These are phyloP conservation scores for Danio albolineatus DNA, from an alignment of 2,797 vertebrate genomes.

Conservation along the genomic window DNA sequence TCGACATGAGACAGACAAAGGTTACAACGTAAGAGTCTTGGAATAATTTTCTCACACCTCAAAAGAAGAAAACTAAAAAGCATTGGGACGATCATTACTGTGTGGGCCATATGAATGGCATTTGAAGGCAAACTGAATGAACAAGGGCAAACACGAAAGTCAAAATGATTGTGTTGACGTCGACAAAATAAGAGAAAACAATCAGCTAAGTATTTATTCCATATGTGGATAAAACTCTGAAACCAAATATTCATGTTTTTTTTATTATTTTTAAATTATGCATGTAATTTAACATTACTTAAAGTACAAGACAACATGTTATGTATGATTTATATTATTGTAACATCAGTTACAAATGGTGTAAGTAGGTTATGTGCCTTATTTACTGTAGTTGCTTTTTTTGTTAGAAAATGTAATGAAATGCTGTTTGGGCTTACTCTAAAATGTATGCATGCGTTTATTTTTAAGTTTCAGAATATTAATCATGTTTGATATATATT, in stretches of 20 bases:
- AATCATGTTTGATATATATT: background rate
- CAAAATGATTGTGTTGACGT: conserved; percentile 25
- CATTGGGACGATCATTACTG: conserved; percentile 6
- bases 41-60: conserved; percentile 15
- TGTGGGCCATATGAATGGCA: conserved; percentile 18
- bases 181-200: conserved; percentile 16
- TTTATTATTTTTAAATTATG: background rate
- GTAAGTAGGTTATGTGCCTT: background rate
- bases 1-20: conserved; percentile 42
- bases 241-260: background rate
- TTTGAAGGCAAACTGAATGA: conserved; percentile 5
- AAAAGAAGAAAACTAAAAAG: conserved; percentile 22
- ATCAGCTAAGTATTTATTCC: conserved; percentile 8
- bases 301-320: background rate
- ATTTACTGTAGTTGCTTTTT: background rate
- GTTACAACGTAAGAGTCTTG: conserved; percentile 16
- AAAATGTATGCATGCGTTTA: background rate
- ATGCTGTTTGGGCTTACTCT: conserved; percentile 7
- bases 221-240: background rate
- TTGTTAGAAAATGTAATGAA: background rate
- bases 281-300: background rate
- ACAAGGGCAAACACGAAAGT: conserved; percentile 35
- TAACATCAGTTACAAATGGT: background rate
- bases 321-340: background rate
- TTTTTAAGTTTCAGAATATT: background rate